Conservation (phyloP, 1,140 invertebrate species). For the Cryptotermes secundus region DNA sequence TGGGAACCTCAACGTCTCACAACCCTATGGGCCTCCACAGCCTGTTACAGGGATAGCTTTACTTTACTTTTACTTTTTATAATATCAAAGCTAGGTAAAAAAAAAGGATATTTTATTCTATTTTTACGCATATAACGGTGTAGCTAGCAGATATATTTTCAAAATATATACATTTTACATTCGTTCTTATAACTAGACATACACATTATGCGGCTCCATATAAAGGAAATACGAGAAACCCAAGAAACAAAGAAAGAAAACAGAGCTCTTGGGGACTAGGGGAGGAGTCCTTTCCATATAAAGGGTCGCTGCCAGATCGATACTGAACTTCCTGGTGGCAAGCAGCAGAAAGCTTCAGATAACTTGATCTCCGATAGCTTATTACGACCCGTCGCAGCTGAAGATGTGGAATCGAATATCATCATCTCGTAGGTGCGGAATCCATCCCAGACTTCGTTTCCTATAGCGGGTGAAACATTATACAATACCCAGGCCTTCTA, state of each 20-base stretch:
- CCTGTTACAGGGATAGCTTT: no score
- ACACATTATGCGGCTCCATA: not conserved
- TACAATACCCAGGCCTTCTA: not conserved
- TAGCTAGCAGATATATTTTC: no score
- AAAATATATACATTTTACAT: not conserved
- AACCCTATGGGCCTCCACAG: no score
- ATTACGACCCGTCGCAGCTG: not conserved
- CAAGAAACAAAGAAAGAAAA: not conserved
- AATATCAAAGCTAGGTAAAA: no score
- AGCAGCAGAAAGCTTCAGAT: no score
- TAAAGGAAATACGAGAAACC: not conserved
- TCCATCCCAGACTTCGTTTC: no score
- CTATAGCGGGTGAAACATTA: not conserved
- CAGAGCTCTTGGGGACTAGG: not conserved
- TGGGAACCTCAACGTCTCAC: no score
- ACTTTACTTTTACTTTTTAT: no score
- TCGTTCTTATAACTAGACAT: not conserved
- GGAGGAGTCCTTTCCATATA: no score
- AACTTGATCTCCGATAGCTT: conserved; percentile 2
- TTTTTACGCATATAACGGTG: no score
- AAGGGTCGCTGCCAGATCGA: not conserved
- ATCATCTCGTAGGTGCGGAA: not conserved
- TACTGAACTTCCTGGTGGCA: not conserved
- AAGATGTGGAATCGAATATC: conserved; percentile 1
- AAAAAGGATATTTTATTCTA: no score